Percentiles rank a stretch among this genome's conserved stretches.
These are phyloP conservation scores for Lagria hirta DNA, from an alignment of 2,888 invertebrate genomes.

Conservation along the genomic window DNA sequence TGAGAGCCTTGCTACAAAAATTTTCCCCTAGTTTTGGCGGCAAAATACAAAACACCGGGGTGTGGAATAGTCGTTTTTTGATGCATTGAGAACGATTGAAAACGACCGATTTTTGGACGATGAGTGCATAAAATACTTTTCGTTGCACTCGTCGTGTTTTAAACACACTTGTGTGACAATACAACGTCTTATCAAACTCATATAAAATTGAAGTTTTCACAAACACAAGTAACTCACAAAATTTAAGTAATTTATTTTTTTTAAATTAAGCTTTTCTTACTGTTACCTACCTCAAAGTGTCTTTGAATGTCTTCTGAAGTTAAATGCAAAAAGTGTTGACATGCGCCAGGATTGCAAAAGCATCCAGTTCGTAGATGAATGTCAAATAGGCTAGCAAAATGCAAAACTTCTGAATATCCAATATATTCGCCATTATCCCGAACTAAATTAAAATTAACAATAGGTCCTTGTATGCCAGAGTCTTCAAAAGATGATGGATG, in stretches of 20 bases:
- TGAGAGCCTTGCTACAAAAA: no score
- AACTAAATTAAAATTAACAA: constrained; percentile 85
- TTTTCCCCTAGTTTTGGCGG: no score
- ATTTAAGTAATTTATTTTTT: background rate
- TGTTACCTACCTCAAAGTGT: constrained; percentile 68
- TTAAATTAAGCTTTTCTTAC: constrained; percentile 2
- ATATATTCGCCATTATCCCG: constrained; percentile 76
- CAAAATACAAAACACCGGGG: no score
- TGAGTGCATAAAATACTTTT: no score
- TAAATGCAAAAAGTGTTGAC: constrained; percentile 76
- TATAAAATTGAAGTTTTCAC: constrained; percentile 4
- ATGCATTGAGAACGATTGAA: no score
- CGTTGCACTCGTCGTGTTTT: no score
- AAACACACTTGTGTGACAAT: no score
- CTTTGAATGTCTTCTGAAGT: constrained; percentile 69
- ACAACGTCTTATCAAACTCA: no score
- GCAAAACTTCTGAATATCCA: constrained; percentile 89
- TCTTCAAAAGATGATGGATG: constrained; percentile 69
- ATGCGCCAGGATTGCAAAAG: constrained; percentile 96
- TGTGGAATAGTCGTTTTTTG: no score
- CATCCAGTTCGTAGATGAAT: constrained; percentile 91
- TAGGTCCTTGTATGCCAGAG: constrained; percentile 72
- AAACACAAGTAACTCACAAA: no score
- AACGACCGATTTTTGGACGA: no score
- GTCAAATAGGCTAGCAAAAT: constrained; percentile 83